A percentile compares a stretch with the other conserved stretches of the same genome.
Evolutionary conservation across 2,888 invertebrate genomes (phyloP).

Genomic region (Blastobasis lacticolella): DNA sequence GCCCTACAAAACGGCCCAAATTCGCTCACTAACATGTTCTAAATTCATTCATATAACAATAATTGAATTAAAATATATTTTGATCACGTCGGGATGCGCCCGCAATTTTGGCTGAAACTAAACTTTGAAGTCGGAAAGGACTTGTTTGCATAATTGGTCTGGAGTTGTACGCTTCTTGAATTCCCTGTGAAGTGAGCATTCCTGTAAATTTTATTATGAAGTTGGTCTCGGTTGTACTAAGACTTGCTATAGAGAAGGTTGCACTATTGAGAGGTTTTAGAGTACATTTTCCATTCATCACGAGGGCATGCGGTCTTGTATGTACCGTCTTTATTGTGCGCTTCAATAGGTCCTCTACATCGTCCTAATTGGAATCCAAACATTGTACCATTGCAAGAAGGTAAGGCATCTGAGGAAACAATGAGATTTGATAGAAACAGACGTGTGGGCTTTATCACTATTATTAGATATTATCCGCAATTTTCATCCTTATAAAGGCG

Average conservation of each 20-base stretch:
- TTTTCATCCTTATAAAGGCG: neutral
- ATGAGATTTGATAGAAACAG: no score
- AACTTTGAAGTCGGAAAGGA: conserved; percentile 42
- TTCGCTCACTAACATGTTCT: conserved; percentile 23
- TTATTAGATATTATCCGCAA: neutral
- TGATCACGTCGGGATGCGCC: conserved; percentile 32
- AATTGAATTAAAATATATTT: conserved; percentile 39
- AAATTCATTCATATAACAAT: conserved; percentile 33
- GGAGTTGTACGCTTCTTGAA: conserved; percentile 32
- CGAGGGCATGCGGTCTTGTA: no score
- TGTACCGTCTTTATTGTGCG: no score
- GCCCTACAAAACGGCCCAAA: conserved; percentile 14
- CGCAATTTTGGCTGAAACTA: conserved; percentile 43
- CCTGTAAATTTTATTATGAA: conserved; percentile 36
- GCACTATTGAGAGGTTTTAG: neutral
- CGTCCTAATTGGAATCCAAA: no score
- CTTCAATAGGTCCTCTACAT: no score
- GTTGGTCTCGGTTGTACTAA: conserved; percentile 13
- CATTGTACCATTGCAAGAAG: no score
- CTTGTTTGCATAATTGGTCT: conserved; percentile 57
- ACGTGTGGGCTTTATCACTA: neutral
- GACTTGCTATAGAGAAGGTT: neutral
- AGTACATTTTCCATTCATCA: no score
- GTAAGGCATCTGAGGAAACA: no score
- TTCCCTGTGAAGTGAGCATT: conserved; percentile 26